A percentile compares a stretch with the other conserved stretches of the same genome.
Conservation (phyloP, 2,888 invertebrate genomes). For the Trachelus tabidus region DNA sequence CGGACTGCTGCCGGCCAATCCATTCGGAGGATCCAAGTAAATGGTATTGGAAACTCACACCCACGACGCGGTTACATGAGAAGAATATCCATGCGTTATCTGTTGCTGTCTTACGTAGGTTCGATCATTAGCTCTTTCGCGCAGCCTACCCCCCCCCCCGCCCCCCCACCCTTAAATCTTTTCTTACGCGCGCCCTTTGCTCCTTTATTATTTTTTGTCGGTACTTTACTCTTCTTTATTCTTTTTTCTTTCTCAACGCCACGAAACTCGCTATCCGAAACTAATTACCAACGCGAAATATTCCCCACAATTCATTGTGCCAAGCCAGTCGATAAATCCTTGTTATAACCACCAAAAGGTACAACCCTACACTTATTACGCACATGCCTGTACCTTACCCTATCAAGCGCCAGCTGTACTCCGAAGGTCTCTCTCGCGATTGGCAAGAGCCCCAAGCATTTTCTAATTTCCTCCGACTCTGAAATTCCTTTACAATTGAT, state of each 20-base stretch:
- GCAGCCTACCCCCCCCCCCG: too few species aligned
- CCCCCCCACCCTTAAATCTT: background rate
- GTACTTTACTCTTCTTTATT: background rate
- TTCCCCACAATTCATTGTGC: slow-evolving; percentile 39
- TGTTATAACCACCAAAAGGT: background rate
- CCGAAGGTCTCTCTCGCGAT: background rate
- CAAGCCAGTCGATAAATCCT: slow-evolving; percentile 8
- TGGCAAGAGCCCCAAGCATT: background rate
- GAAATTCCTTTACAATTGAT: background rate
- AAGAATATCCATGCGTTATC: background rate
- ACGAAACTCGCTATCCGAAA: slow-evolving; percentile 19
- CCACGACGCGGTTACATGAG: background rate
- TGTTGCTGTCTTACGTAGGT: background rate
- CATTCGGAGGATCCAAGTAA: slow-evolving; percentile 9
- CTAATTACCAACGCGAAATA: slow-evolving; percentile 45
- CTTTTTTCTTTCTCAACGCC: background rate
- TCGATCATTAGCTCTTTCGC: background rate
- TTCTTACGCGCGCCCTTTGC: background rate
- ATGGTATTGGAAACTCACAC: slow-evolving; percentile 14
- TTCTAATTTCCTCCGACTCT: background rate
- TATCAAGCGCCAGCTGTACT: background rate
- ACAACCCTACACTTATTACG: background rate
- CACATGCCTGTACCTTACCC: background rate
- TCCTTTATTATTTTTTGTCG: background rate
- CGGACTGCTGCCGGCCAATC: slow-evolving; percentile 17